These are phyloP conservation scores for Dendrocincla tyrannina DNA, from an alignment of 2,797 vertebrate genomes.

Conservation along the genomic window DNA sequence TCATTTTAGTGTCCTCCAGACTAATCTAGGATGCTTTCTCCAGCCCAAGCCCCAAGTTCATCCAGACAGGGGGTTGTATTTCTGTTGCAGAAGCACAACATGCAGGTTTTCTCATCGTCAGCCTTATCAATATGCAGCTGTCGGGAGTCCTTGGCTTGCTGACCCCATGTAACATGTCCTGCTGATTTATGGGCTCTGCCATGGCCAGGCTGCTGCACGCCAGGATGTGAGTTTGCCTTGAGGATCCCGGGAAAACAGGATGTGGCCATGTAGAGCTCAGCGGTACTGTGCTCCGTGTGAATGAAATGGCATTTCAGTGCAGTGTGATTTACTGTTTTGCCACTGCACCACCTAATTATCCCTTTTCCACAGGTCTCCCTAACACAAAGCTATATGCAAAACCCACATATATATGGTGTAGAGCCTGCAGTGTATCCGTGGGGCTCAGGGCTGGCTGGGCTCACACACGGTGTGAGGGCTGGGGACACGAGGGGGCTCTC, in stretches of 20 bases:
- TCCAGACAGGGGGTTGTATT: neutral
- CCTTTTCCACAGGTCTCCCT: neutral
- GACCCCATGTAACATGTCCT: rapidly evolving
- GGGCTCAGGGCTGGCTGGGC: neutral
- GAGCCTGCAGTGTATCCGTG: neutral
- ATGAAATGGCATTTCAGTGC: neutral
- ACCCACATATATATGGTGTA: neutral
- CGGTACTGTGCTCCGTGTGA: neutral
- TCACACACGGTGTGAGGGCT: neutral
- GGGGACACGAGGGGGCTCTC: neutral
- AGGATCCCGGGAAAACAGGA: neutral
- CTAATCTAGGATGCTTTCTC: rapidly evolving
- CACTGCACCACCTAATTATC: neutral
- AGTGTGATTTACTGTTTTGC: neutral
- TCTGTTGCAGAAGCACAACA: rapidly evolving
- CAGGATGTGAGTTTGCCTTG: neutral
- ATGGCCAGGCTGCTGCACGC: neutral
- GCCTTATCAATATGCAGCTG: neutral
- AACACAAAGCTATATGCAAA: neutral
- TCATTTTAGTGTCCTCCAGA: neutral
- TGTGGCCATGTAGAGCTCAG: neutral
- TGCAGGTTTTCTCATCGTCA: neutral
- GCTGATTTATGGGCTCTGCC: neutral
- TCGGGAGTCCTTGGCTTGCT: neutral
- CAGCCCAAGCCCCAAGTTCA: neutral